These are phyloP conservation scores for Cheilosia soror DNA, from an alignment of 2,888 invertebrate species.

Conservation along the genomic window DNA sequence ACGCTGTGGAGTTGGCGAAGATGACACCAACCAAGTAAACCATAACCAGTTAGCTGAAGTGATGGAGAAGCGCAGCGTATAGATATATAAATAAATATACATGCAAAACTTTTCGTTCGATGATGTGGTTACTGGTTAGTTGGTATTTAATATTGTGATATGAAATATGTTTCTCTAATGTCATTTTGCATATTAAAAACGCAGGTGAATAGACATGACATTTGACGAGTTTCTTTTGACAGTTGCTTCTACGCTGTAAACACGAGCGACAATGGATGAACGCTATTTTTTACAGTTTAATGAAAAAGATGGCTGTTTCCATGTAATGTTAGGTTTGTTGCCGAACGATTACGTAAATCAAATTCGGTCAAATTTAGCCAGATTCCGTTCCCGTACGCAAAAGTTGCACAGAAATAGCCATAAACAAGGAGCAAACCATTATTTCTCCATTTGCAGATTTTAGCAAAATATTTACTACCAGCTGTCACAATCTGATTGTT, in stretches of 20 bases:
- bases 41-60: conserved; percentile 24
- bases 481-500: too few relatives aligned
- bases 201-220: neutral
- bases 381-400: too few relatives aligned
- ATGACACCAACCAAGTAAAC: conserved; percentile 40
- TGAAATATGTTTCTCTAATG: conserved; percentile 3
- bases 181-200: conserved; percentile 13
- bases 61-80: neutral
- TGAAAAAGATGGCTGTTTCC: too few relatives aligned
- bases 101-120: neutral
- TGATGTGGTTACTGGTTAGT: conserved; percentile 2
- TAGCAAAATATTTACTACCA: too few relatives aligned
- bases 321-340: too few relatives aligned
- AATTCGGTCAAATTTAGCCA: too few relatives aligned
- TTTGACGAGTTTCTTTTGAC: conserved; percentile 17
- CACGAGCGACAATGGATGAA: too few relatives aligned
- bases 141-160: conserved; percentile 26
- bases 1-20: conserved; percentile 20
- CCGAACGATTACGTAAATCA: too few relatives aligned
- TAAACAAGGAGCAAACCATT: too few relatives aligned
- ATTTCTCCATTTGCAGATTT: too few relatives aligned
- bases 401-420: too few relatives aligned
- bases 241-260: neutral
- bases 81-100: neutral
- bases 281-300: too few relatives aligned